Percentiles rank a stretch among this genome's conserved stretches.
Evolutionary conservation across 2,888 invertebrate genomes (phyloP).

Genomic region (Macaria liturata): DNA sequence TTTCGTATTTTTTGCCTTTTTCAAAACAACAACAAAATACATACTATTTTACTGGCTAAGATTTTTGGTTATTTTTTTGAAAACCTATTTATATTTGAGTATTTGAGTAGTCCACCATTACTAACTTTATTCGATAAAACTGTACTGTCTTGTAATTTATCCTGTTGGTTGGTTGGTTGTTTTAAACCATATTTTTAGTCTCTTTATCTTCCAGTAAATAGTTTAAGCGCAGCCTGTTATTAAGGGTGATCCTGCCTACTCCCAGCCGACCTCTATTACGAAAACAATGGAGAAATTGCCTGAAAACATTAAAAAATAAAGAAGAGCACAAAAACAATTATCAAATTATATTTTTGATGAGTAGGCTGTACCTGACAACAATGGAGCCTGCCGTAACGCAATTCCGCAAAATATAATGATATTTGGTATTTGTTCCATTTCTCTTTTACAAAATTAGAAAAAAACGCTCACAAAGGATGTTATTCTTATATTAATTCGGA

Average conservation of each 20-base stretch:
- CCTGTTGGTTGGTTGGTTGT: no score
- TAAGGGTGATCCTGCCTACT: background rate
- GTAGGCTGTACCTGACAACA: constrained; percentile 25
- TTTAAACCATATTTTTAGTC: no score
- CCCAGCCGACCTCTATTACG: constrained; percentile 26
- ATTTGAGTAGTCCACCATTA: no score
- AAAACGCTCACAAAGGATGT: constrained; percentile 32
- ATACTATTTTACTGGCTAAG: no score
- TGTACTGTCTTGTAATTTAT: no score
- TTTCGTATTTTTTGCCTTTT: no score
- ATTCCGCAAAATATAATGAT: constrained; percentile 32
- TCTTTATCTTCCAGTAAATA: no score
- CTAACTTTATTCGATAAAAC: no score
- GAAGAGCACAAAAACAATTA: constrained; percentile 25
- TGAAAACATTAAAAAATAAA: constrained; percentile 16
- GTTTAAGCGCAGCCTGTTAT: no score
- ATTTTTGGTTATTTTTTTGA: no score
- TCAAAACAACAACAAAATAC: no score
- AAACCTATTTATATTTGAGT: no score
- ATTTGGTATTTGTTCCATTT: constrained; percentile 35
- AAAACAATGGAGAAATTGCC: constrained; percentile 25
- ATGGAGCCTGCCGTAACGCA: constrained; percentile 22
- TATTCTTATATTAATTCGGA: constrained; percentile 31
- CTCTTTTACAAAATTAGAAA: constrained; percentile 28
- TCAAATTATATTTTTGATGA: constrained; percentile 28